Conservation (phyloP, 1,140 invertebrate genomes). For the Brachionus sp. region DNA sequence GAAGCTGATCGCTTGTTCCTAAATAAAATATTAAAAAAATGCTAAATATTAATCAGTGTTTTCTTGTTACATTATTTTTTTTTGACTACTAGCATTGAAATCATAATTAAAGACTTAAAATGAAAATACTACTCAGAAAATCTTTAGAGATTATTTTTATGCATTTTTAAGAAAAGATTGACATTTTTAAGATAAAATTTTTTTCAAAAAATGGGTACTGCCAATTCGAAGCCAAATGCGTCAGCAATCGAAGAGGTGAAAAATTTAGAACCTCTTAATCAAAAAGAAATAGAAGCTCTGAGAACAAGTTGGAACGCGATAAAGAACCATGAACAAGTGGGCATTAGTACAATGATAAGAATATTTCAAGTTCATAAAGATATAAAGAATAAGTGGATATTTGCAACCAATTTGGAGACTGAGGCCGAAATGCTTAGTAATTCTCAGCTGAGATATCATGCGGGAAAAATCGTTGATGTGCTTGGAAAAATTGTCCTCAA, state of each 20-base stretch:
- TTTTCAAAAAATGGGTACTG: background rate
- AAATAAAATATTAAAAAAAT: background rate
- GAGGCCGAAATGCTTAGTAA: slow-evolving; percentile 40
- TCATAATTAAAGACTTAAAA: background rate
- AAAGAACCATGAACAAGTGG: slow-evolving; percentile 36
- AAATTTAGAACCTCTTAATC: background rate
- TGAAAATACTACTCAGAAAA: background rate
- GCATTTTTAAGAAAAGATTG: background rate
- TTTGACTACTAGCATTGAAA: background rate
- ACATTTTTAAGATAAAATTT: background rate
- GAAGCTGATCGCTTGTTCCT: background rate
- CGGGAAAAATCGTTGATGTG: slow-evolving; percentile 14
- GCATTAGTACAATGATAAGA: slow-evolving; percentile 18
- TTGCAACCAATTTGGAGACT: slow-evolving; percentile 42
- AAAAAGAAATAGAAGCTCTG: background rate
- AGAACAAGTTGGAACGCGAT: background rate
- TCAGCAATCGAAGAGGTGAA: background rate
- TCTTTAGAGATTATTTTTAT: background rate
- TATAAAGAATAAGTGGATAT: slow-evolving; percentile 32
- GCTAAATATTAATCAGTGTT: background rate
- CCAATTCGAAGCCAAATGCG: background rate
- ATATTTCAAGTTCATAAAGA: slow-evolving; percentile 37
- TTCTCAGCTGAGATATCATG: slow-evolving; percentile 43
- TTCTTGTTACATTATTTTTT: background rate
- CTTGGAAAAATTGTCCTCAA: background rate